Percentiles rank a stretch among this genome's conserved stretches.
Conservation (phyloP, 1,140 invertebrate species). For the Thaumatotibia leucotreta region DNA sequence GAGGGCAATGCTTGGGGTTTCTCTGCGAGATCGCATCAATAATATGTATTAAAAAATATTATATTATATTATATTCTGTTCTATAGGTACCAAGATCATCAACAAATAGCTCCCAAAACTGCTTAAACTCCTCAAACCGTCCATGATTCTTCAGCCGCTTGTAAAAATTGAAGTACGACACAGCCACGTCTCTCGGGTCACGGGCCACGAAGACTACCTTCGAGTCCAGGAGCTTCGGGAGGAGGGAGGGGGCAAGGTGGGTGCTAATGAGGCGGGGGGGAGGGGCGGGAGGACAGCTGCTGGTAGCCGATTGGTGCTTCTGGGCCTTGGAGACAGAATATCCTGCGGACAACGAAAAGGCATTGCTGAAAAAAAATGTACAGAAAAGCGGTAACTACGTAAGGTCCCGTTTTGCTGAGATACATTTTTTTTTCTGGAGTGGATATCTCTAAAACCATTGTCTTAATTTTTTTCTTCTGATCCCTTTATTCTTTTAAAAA, state of each 20-base stretch:
- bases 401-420: too few species aligned
- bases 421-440: too few species aligned
- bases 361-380: not conserved
- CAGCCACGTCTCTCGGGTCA: constrained; percentile 89
- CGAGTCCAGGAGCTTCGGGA: constrained; percentile 47
- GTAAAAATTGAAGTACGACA: constrained; percentile 87
- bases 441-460: too few species aligned
- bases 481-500: too few species aligned
- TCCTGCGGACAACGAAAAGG: not conserved
- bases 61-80: too few species aligned
- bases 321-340: not conserved
- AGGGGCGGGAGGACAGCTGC: constrained; percentile 17
- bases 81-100: constrained; percentile 82
- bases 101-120: constrained; percentile 85
- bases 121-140: constrained; percentile 81
- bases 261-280: constrained; percentile 83
- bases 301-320: not conserved
- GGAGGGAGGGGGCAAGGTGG: constrained; percentile 82
- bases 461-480: too few species aligned
- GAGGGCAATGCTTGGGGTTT: too few species aligned
- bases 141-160: constrained; percentile 80
- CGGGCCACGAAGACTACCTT: constrained; percentile 85
- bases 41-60: too few species aligned
- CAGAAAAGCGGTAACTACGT: too few species aligned
- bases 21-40: too few species aligned